These are phyloP conservation scores for Ruditapes philippinarum DNA, from an alignment of 1,140 invertebrate species.

Conservation along the genomic window DNA sequence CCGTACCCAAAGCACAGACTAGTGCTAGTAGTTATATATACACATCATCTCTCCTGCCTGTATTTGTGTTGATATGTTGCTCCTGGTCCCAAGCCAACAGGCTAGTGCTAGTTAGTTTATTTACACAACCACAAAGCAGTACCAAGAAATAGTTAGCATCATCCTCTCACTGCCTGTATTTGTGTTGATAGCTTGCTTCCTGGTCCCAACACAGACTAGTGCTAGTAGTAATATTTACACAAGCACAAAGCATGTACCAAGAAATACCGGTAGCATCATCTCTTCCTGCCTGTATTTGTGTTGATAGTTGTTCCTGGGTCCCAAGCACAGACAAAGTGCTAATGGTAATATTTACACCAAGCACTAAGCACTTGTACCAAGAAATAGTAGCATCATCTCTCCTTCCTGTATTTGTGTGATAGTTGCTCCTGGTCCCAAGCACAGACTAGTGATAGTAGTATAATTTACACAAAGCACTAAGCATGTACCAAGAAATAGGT, in stretches of 20 bases:
- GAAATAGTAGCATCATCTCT: not conserved
- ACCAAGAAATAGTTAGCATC: not conserved
- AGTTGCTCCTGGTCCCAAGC: not conserved
- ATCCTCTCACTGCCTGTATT: not conserved
- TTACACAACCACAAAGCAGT: not conserved
- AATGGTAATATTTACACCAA: constrained; percentile 1
- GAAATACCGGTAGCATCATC: not conserved
- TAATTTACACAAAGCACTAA: constrained; percentile 8
- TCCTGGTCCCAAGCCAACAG: constrained; percentile 10
- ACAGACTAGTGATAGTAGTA: constrained; percentile 34
- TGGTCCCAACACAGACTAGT: not conserved
- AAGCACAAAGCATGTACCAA: constrained; percentile 8
- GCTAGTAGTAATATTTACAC: constrained; percentile 1
- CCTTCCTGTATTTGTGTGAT: not conserved
- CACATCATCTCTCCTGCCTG: not conserved
- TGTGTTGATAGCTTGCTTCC: not conserved
- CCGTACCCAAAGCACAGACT: not conserved
- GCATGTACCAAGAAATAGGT: constrained; percentile 17
- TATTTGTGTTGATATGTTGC: not conserved
- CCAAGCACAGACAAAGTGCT: constrained; percentile 32
- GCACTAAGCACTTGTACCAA: constrained; percentile 37
- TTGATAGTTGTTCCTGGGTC: not conserved
- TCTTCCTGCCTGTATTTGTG: not conserved
- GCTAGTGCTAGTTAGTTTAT: constrained; percentile 11
- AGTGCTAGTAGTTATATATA: constrained; percentile 1